Percentiles rank a stretch among this genome's conserved stretches.
phyloP scores from a whole-genome alignment of 1,140 invertebrate species.

The Drosophila trapezifrons region DNA sequence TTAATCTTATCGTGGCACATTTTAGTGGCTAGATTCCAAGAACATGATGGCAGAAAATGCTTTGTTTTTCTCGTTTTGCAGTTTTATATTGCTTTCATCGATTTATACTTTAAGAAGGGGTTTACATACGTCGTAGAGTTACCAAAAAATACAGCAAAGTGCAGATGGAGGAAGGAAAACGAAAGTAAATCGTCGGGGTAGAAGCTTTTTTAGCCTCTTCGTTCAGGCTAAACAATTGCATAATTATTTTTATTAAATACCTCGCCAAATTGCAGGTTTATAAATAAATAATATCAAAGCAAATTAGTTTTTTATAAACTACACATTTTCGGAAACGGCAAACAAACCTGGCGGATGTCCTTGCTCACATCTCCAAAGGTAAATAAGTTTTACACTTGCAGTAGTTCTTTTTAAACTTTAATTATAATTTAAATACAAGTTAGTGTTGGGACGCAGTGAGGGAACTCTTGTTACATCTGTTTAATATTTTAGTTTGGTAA shows the following conservation, averaged over 20 bases:
- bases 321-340: too few species aligned
- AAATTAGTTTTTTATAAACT: too few species aligned
- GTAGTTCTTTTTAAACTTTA: constrained; percentile 13
- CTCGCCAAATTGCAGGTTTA: neutral
- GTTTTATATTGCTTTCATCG: neutral
- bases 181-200: neutral
- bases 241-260: neutral
- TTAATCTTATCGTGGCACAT: constrained; percentile 25
- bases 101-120: neutral
- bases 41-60: constrained; percentile 8
- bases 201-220: too few species aligned
- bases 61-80: neutral
- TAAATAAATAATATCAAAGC: too few species aligned
- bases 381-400: constrained; percentile 3
- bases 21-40: constrained; percentile 15
- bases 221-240: neutral
- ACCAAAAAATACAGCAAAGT: neutral
- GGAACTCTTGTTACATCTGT: constrained; percentile 16
- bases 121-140: neutral
- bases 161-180: neutral
- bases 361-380: neutral
- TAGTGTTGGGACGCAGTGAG: constrained; percentile 15
- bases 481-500: constrained; percentile 13
- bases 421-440: constrained; percentile 21
- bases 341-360: neutral